Evolutionary conservation across 2,888 invertebrate genomes (phyloP), one percentile per base, ranked within the genome.

Genomic region (Drosophila mulleri): DNA sequence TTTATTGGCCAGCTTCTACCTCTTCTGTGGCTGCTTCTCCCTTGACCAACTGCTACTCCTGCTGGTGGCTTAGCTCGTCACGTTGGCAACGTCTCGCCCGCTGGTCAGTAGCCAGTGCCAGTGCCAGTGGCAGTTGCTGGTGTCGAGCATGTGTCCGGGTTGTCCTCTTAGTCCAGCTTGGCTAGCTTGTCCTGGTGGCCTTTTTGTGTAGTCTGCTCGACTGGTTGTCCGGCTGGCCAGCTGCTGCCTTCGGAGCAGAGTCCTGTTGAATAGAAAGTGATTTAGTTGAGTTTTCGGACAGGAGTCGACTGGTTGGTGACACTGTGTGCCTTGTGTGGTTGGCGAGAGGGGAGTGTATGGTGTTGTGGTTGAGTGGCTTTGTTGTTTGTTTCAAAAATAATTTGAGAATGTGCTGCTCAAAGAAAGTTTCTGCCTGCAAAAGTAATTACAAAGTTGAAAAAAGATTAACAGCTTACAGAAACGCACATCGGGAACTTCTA

Each of bases 381-480:
- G 64, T 63, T 67, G 67, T 45, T 76, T 72, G 63, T 70, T 67
- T 72, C 67, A 37, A 67, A 80, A 71, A 81, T 72, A 82, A 84
- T 83, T 82, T 84, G 78, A 54, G 73, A 72, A 82, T 79, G 63
- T 71, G 74, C 39, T 45, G 41, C 59, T 66, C 54, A 39, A 67
- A 48, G 47, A 82, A 89, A 90, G 76, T 90, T 89, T 67, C 50
- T 80, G 56, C 48, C 67, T 85, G 82, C 80, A 85, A 90, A 91
- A 91, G 91, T 91, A 91, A 91, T 91, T 91, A 91, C 88, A 91
- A 91, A 91, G 88, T 91, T 86, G 75, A 78, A 67, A 76, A 85
- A 88, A 90, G 91, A 91, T 91, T 91, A 91, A 91, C 84, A 88
- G 88, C 80, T 88, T 61, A 53, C 32, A 35, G 32, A 70, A 57